These are phyloP conservation scores for Nemoura dubitans DNA, from an alignment of 2,888 invertebrate species.

Conservation along the genomic window DNA sequence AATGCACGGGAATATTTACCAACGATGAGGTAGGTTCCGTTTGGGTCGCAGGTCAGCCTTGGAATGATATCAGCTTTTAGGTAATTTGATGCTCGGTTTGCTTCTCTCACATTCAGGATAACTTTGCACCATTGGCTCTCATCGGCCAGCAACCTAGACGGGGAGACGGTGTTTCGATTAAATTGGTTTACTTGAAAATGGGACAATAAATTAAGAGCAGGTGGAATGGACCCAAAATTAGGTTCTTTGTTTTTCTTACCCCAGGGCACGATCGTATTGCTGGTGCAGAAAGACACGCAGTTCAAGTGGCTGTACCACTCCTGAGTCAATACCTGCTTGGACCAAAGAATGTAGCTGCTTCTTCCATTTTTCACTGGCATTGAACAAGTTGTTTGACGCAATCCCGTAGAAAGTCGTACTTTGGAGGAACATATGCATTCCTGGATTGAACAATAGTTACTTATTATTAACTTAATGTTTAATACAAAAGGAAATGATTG, in stretches of 20 bases:
- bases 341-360: slow-evolving; percentile 62
- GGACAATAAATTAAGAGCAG: neutral
- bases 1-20: slow-evolving; percentile 56
- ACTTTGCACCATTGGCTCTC: slow-evolving; percentile 9
- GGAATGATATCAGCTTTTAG: neutral
- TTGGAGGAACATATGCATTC: slow-evolving; percentile 67
- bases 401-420: slow-evolving; percentile 69
- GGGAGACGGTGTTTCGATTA: neutral
- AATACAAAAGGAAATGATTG: neutral
- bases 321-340: slow-evolving; percentile 62
- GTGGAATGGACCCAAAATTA: neutral
- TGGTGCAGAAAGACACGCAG: slow-evolving; percentile 55
- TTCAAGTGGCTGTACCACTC: slow-evolving; percentile 66
- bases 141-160: slow-evolving; percentile 25
- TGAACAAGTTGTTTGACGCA: slow-evolving; percentile 67
- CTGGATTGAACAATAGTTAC: slow-evolving; percentile 54
- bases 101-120: slow-evolving; percentile 30
- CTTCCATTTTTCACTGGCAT: slow-evolving; percentile 61
- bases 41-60: slow-evolving; percentile 61
- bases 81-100: slow-evolving; percentile 25
- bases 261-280: slow-evolving; percentile 26
- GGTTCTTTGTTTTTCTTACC: slow-evolving; percentile 13
- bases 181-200: neutral
- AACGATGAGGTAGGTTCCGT: slow-evolving; percentile 61
- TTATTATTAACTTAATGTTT: neutral